Base-by-base conservation (phyloP, 2,888 invertebrate species). In the Griposia aprilina region DNA sequence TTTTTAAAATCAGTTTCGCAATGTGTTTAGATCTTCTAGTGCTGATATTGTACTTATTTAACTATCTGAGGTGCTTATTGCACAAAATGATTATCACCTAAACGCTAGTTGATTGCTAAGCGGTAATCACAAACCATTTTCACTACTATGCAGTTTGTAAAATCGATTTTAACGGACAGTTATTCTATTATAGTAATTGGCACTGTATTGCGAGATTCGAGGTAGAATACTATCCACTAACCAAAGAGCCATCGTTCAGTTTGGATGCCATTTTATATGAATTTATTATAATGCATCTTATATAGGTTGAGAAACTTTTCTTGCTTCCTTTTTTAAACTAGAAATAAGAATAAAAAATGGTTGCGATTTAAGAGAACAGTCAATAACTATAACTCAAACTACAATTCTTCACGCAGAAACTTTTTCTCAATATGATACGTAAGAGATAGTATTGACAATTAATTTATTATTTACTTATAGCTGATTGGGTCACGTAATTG, bases 161-260 rank as follows among this genome's bases (percentile, higher is more conserved):
- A 86, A 84, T 82, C 78, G 78, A 82, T 86, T 87, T 86, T 68
- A 70, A 50, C 72, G 69, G 48, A 50, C 70, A 71, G 76, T 87
- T 80, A 76, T 52, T 60, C 17, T 65, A 79, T 79, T 68, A 86
- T 41, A 73, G 67, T 63, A 45, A 45, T 81, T 59, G 62, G 45
- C 41, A 55, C 26, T 69, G 59, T 66, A 63, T 57, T 78, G 59
- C n/a, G 13, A 62, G 52, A 52, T 20, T 52, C 20, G 20, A 20
- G 52, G 20, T 52, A 52, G 52, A 52, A 52, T 52, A 52, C 52
- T 20, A 10, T 15, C 50, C 15, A 15, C 0, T 45, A 20, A 20
- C 52, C 20, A 52, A 20, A 52, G 52, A 8, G 7, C 20, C 52
- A 20, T 52, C 8, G 8, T 52, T 52, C 20, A 20, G 7, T 52